Base-by-base conservation (phyloP, 2,888 invertebrate species). In the Actias luna region DNA sequence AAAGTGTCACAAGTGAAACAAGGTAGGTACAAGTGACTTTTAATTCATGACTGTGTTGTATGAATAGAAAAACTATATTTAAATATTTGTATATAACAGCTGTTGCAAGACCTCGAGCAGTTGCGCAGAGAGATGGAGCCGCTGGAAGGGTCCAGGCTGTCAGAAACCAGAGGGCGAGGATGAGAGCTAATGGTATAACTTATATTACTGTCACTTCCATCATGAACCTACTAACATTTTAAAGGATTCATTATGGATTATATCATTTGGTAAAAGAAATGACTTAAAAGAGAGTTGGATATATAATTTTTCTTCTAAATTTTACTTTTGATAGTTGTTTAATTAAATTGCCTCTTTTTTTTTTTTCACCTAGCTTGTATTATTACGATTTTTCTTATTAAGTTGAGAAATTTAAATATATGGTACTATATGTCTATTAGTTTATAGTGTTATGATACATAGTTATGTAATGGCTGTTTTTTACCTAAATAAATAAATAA, bases 141-240 rank as follows among this genome's bases (percentile, higher is more conserved):
- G 94, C 94, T 25, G 93, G 96, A 60, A 93, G 96, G 75, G 96
- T 95, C 0, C 96, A 95, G 75, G 95, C 95, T 36, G 95, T 95
- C 5, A 93, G 97, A 68, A 96, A 96, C 83, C 95, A 95, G 75
- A 94, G 96, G 59, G 94, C 94, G 39, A 89, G 95, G 64, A 92
- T 95, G 89, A 92, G 95, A 79, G 94, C 93, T 14, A 93, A 93
- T 82, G 93, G 93, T 92, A 85, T 72, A 62, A 46, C 29, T 46
- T 58, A 1, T 63, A 57, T n/a, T 22, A 31, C 33, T 55, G 14
- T 1, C 29, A 55, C 22, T 16, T 16, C n/a, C 18, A 18, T 2
- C 16, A 10, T 16, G 16, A 16, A 14, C 10, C 16, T 36, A 16
- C 5, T 36, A 36, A 12, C 4, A 0, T 36, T 36, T 36, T 12